These are phyloP conservation scores for Oegoconia quadripuncta DNA, from an alignment of 2,888 invertebrate species.

Conservation along the genomic window DNA sequence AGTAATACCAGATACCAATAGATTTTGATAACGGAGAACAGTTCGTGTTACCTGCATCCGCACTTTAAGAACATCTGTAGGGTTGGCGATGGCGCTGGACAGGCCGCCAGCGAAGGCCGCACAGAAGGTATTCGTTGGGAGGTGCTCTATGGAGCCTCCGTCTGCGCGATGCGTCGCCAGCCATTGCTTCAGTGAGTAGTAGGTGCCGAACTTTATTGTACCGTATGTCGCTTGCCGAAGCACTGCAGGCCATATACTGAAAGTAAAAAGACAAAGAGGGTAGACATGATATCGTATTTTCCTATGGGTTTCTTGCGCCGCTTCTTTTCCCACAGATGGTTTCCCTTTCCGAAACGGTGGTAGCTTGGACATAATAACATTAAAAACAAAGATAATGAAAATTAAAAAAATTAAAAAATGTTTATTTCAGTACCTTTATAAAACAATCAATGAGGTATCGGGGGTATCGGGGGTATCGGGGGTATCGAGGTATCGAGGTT, in stretches of 20 bases:
- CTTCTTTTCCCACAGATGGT: too few relatives aligned
- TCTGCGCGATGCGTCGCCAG: slow-evolving; percentile 77
- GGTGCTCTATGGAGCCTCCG: slow-evolving; percentile 71
- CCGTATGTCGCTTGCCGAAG: slow-evolving; percentile 96
- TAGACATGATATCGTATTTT: too few relatives aligned
- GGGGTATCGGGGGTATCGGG: too few relatives aligned
- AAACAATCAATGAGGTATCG: too few relatives aligned
- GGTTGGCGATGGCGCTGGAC: slow-evolving; percentile 96
- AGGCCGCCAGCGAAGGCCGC: slow-evolving; percentile 92
- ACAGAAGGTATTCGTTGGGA: slow-evolving; percentile 87
- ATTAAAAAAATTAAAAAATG: too few relatives aligned
- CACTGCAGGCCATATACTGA: slow-evolving; percentile 94
- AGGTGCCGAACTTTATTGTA: slow-evolving; percentile 97
- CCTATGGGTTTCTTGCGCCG: too few relatives aligned
- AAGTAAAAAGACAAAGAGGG: slow-evolving; percentile 16
- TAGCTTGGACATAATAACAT: too few relatives aligned
- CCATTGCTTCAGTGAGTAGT: slow-evolving; percentile 91
- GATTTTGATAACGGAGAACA: not conserved
- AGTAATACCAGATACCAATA: slow-evolving; percentile 1
- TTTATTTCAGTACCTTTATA: too few relatives aligned
- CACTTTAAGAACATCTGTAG: slow-evolving; percentile 97
- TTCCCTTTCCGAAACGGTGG: too few relatives aligned
- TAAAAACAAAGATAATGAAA: too few relatives aligned
- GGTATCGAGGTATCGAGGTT: too few relatives aligned
- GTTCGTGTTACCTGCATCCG: slow-evolving; percentile 92